These are phyloP conservation scores for Ctenopoma kingsleyae DNA, from an alignment of 2,797 vertebrate genomes.

Conservation along the genomic window DNA sequence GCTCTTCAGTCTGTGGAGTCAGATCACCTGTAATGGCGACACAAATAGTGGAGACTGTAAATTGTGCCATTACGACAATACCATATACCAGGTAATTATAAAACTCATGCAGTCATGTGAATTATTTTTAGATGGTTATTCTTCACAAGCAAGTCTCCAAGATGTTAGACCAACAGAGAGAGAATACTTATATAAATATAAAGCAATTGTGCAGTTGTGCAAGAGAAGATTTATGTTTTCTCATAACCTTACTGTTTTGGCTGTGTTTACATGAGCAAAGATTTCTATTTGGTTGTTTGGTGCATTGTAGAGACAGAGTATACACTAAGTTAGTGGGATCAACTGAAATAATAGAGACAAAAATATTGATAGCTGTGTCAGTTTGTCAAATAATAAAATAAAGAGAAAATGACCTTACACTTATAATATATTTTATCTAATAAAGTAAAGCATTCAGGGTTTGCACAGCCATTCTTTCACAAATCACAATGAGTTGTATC, in stretches of 20 bases:
- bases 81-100: slow-evolving; percentile 79
- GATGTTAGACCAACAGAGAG: not conserved
- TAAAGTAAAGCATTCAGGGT: not conserved
- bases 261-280: slow-evolving; percentile 8
- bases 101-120: not conserved
- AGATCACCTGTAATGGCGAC: slow-evolving; percentile 86
- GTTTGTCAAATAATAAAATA: slow-evolving; percentile 9
- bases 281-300: slow-evolving; percentile 9
- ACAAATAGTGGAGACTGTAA: not conserved
- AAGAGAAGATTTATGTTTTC: slow-evolving; percentile 4
- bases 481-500: not conserved
- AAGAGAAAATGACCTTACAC: not conserved
- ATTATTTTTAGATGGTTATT: not conserved
- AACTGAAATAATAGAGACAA: not conserved
- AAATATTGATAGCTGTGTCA: not conserved
- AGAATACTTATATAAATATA: not conserved
- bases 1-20: slow-evolving; percentile 86
- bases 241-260: not conserved
- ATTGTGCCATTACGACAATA: slow-evolving; percentile 83
- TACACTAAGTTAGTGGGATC: not conserved
- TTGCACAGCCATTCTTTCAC: not conserved
- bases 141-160: not conserved
- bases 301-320: slow-evolving; percentile 11
- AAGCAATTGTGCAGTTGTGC: slow-evolving; percentile 7
- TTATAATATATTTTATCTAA: not conserved